Evolutionary conservation across 2,888 invertebrate genomes (phyloP).

Genomic region (Ditula angustiorana): DNA sequence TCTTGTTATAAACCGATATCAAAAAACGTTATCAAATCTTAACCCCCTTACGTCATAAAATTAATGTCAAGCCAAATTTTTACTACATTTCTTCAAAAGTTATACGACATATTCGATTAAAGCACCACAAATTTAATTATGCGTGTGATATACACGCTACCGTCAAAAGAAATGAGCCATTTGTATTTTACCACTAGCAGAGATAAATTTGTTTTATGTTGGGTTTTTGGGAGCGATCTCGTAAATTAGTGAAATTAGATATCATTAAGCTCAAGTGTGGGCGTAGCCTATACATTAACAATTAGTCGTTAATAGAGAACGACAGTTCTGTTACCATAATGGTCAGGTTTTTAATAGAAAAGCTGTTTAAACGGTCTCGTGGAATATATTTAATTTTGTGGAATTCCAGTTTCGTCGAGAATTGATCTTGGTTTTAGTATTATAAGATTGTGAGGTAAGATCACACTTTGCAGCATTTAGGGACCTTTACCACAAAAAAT

Average conservation of each 20-base stretch:
- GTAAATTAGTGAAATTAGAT: slow-evolving; percentile 30
- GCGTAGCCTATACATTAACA: slow-evolving; percentile 28
- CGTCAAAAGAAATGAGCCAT: no score
- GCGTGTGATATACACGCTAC: neutral
- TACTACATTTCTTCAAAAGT: slow-evolving; percentile 30
- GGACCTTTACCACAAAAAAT: no score
- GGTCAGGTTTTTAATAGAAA: neutral
- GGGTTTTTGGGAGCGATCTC: slow-evolving; percentile 31
- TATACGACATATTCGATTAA: slow-evolving; percentile 36
- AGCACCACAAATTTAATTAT: slow-evolving; percentile 8
- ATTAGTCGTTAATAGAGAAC: slow-evolving; percentile 28
- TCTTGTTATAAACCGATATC: slow-evolving; percentile 23
- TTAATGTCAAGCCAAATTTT: slow-evolving; percentile 29
- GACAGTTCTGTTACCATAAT: neutral
- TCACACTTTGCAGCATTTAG: no score
- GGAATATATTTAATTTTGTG: neutral
- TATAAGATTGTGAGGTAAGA: no score
- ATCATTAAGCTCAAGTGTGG: slow-evolving; percentile 22
- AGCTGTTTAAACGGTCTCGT: neutral
- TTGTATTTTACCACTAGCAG: no score
- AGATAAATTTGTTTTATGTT: neutral
- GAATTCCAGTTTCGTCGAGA: neutral
- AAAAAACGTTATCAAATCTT: slow-evolving; percentile 10
- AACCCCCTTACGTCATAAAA: neutral
- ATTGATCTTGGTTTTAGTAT: neutral